Base-by-base conservation (phyloP, 2,797 vertebrate species). In the Euthynnus affinis region DNA sequence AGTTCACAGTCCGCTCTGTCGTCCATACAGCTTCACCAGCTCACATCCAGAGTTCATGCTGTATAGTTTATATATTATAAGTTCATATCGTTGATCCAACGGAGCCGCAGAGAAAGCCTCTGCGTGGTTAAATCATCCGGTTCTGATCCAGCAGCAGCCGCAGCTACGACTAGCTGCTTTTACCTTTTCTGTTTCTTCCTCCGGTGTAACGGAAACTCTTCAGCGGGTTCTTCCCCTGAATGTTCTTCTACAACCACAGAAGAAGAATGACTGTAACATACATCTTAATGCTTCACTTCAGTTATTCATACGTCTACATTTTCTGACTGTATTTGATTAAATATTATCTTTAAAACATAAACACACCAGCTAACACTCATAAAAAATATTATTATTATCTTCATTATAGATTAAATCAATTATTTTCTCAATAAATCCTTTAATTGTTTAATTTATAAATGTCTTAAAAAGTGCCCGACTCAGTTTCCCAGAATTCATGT, bases 161-260 rank as follows among this genome's bases (percentile, higher is more conserved):
- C 55, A 27, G 71, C 82, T 91, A 96, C 8, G 93, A 92, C 40
- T 87, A 53, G 12, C 61, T 71, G 0, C 64, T 22, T 83, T 81
- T 83, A 0, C 66, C 67, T 14, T 71, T 42, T 23, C 73, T 76
- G 20, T 51, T 71, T 27, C 84, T 95, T 51, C 89, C 93, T 71
- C 87, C 72, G 2, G 74, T 84, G 89, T 92, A 95, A 40, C 83
- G 91, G 84, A 99, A 98, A 80, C 87, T 97, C 88, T 92, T 96
- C 71, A 99, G 94, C 0, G 97, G 98, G 78, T 98, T 97, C 83
- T 85, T 92, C 48, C 83, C 92, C 78, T 64, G 88, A 84, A 5
- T 14, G 76, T 79, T 93, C 63, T 94, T 96, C 92, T 89, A 69
- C 6, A 32, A 55, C 3, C 2, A 34, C 1, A 25, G 23, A 78